Base-by-base conservation (phyloP, 2,113 vertebrate genomes). In the Neotragus moschatus region DNA sequence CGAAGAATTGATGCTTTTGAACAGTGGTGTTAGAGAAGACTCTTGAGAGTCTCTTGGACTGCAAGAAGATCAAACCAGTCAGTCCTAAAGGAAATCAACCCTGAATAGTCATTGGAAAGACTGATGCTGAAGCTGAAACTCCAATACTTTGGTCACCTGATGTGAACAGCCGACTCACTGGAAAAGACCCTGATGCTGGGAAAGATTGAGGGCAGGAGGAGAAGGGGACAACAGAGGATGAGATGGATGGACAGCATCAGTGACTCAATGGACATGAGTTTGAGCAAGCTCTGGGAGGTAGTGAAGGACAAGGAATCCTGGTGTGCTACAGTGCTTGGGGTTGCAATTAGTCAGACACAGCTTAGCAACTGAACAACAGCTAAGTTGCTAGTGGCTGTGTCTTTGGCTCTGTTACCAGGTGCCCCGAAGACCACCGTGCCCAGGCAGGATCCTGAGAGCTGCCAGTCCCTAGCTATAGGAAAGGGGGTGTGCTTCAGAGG, bases 401-500 rank as follows among this genome's bases (percentile, higher is more conserved):
- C 51, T 80, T 43, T 8, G 39, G 56, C 17, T 63, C 5, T 53
- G 73, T 47, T 19, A 12, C 15, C 12, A 36, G 30, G 14, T 3
- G 17, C 26, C 56, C 30, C 2, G 2, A 28, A 5, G 30, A 7
- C 84, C 30, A 28, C 23, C 0, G 0, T 17, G 60, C 56, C 47
- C 9, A 15, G 33, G 55, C 36, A 25, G 49, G 33, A n/a, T 47
- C 77, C 0, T 0, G 3, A 36, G 43, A 25, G 23, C 43, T 3
- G 33, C 15, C 26, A 0, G 13, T 75, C 26, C 58, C 30, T 2
- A 0, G 55, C 43, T 0, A 3, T 39, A 5, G 12, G 12, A 6
- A 56, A 36, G 14, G 0, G 1, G 2, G 1, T 16, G 3, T 6
- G 0, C 5, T 23, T 4, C 8, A 4, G 25, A 43, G 92, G 49